phyloP scores from a whole-genome alignment of 2,113 vertebrate species.

The Sorex araneus region DNA sequence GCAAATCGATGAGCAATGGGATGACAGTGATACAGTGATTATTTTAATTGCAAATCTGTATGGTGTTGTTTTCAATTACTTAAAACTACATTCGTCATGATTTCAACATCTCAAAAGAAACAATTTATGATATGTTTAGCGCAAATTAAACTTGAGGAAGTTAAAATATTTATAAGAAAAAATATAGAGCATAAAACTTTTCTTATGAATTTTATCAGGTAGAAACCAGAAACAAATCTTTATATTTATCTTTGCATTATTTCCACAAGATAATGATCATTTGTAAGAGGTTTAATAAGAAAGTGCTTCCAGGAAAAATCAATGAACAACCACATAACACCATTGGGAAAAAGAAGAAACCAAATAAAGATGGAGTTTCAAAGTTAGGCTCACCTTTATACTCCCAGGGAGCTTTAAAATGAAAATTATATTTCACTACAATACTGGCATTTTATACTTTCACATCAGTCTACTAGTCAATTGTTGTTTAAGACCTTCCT shows the following conservation, averaged over 20 bases:
- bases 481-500: background rate
- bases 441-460: background rate
- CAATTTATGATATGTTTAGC: background rate
- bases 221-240: background rate
- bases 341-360: background rate
- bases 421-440: background rate
- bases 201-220: background rate
- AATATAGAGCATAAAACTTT: background rate
- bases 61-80: background rate
- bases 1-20: too few relatives aligned
- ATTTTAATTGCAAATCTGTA: constrained; percentile 3
- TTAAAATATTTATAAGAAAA: constrained; percentile 14
- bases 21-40: too few relatives aligned
- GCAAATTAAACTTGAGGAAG: background rate
- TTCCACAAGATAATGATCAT: background rate
- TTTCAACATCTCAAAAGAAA: background rate
- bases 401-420: background rate
- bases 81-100: background rate
- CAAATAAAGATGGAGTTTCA: background rate
- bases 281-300: background rate
- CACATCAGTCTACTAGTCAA: background rate
- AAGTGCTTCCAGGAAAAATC: background rate
- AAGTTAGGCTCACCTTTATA: background rate
- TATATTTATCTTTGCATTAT: background rate
- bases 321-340: background rate